Evolutionary conservation across 2,888 invertebrate genomes (phyloP).

Genomic region (Xiphydria camelus): DNA sequence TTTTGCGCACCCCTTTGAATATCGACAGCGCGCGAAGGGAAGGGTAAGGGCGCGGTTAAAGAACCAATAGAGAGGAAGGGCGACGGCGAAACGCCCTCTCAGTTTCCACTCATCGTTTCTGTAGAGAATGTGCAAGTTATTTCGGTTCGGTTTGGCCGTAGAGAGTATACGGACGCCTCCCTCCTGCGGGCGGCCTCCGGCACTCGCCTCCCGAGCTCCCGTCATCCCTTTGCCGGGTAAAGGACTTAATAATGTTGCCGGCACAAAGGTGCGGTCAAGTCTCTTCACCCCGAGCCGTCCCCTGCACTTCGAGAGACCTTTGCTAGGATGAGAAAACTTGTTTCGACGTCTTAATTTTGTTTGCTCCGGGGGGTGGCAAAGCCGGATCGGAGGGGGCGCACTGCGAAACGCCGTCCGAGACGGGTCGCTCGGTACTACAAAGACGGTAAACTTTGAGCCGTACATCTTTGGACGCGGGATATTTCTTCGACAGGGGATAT

Average conservation of each 20-base stretch:
- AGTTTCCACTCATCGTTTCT: slow-evolving; percentile 10
- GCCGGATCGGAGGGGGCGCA: too few relatives aligned
- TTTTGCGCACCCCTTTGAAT: too few relatives aligned
- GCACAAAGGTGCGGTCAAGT: slow-evolving; percentile 49
- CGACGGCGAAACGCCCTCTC: background rate
- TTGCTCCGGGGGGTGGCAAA: slow-evolving; percentile 25
- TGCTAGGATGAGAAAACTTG: slow-evolving; percentile 31
- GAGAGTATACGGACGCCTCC: slow-evolving; percentile 13
- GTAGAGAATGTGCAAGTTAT: slow-evolving; percentile 41
- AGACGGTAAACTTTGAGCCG: slow-evolving; percentile 1
- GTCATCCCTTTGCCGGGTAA: slow-evolving; percentile 26
- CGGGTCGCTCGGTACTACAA: slow-evolving; percentile 14
- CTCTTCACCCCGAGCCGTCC: slow-evolving; percentile 34
- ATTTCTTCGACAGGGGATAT: too few relatives aligned
- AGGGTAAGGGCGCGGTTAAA: background rate
- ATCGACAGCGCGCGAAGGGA: background rate
- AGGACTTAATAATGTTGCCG: slow-evolving; percentile 50
- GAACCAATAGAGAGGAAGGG: background rate
- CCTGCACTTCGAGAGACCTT: background rate
- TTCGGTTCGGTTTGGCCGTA: slow-evolving; percentile 32
- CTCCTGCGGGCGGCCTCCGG: too few relatives aligned
- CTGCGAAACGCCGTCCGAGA: slow-evolving; percentile 11
- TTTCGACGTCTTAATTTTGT: slow-evolving; percentile 51
- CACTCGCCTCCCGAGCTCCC: slow-evolving; percentile 2
- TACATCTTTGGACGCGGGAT: too few relatives aligned